Evolutionary conservation across 2,113 vertebrate species (phyloP).

Genomic region (Chionomys nivalis): DNA sequence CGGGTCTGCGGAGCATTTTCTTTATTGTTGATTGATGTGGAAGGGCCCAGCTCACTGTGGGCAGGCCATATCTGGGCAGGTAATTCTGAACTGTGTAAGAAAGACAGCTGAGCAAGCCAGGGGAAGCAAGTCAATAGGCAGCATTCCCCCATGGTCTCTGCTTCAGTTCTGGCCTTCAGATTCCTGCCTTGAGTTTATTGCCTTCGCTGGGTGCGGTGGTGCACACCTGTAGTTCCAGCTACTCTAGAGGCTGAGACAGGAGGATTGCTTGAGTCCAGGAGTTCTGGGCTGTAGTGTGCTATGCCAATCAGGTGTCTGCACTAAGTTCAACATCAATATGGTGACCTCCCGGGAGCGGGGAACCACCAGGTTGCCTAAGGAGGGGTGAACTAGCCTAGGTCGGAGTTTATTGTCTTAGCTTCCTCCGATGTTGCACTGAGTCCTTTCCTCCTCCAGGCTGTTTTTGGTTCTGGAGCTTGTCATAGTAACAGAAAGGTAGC

Average conservation of each 20-base stretch:
- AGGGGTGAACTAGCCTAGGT: no score
- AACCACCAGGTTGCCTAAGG: no score
- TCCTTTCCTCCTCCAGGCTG: background rate
- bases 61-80: background rate
- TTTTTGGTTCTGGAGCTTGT: background rate
- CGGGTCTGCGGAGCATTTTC: background rate
- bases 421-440: background rate
- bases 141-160: background rate
- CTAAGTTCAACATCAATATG: fast-evolving
- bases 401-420: background rate
- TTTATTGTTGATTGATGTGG: background rate
- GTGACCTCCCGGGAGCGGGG: no score
- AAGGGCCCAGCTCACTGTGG: background rate
- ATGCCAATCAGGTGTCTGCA: fast-evolving
- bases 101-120: background rate
- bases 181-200: background rate
- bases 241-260: no score
- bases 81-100: background rate
- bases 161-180: background rate
- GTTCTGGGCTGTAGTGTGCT: no score
- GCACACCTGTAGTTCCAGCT: no score
- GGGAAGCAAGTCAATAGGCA: background rate
- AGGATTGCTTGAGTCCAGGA: no score
- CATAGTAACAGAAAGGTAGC: background rate
- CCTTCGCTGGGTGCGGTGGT: no score